Evolutionary conservation across 2,888 invertebrate genomes (phyloP).

Genomic region (Agrochola circellaris): DNA sequence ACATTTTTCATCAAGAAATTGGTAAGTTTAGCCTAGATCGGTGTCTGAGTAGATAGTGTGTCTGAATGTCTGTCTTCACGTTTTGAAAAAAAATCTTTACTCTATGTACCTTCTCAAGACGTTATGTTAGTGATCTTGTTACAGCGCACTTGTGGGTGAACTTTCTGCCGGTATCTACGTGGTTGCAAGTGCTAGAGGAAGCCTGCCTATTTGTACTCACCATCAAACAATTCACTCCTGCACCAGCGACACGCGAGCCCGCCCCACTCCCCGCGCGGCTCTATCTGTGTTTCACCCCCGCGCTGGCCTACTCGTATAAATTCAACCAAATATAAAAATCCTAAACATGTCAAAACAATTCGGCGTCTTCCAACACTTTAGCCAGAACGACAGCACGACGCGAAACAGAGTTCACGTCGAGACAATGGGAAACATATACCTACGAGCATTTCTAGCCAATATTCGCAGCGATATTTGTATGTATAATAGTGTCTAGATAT

Average conservation of each 20-base stretch:
- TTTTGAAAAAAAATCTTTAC: no score
- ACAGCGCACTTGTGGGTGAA: neutral
- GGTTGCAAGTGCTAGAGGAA: neutral
- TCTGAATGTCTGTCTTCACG: no score
- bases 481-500: neutral
- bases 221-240: conserved; percentile 26
- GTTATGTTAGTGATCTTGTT: neutral
- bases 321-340: conserved; percentile 42
- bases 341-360: conserved; percentile 48
- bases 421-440: no score
- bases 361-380: conserved; percentile 10
- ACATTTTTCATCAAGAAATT: no score
- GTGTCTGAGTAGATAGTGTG: no score
- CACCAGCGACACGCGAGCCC: conserved; percentile 18
- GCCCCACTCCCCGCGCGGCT: neutral
- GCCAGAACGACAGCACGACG: neutral
- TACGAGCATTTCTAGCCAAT: neutral
- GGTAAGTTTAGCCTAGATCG: no score
- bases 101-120: neutral
- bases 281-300: neutral
- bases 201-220: conserved; percentile 17
- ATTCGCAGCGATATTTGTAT: no score
- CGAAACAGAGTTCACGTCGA: neutral
- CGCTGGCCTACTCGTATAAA: neutral
- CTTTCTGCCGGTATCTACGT: neutral